Evolutionary conservation across 2,797 vertebrate species (phyloP).

Genomic region (Apogon hyalosoma): DNA sequence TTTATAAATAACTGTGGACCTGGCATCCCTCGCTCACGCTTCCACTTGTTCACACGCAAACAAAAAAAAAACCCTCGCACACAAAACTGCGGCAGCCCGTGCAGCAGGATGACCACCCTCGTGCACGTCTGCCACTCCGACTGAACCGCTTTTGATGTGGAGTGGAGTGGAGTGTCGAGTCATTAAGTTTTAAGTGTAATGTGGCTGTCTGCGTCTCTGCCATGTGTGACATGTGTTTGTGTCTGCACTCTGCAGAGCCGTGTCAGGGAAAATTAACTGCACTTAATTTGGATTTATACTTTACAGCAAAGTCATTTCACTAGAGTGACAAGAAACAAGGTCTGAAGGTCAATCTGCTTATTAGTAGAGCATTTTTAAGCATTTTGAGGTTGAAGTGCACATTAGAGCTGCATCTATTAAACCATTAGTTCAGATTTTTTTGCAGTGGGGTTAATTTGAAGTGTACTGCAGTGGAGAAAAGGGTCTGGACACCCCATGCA

Average conservation of each 20-base stretch:
- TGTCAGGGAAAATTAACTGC: constrained; percentile 64
- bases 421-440: too few relatives aligned
- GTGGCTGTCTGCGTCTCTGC: constrained; percentile 37
- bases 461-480: too few relatives aligned
- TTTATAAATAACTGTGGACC: constrained; percentile 4
- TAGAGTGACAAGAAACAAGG: too few relatives aligned
- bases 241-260: constrained; percentile 61
- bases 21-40: neutral
- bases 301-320: constrained; percentile 6
- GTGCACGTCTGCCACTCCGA: constrained; percentile 51
- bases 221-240: constrained; percentile 56
- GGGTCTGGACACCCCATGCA: too few relatives aligned
- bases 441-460: too few relatives aligned
- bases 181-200: constrained; percentile 62
- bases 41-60: neutral
- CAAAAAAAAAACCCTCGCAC: neutral
- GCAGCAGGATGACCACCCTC: constrained; percentile 32
- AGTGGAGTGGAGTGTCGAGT: constrained; percentile 61
- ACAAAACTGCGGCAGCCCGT: constrained; percentile 22
- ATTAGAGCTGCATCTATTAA: too few relatives aligned
- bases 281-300: constrained; percentile 46
- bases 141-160: constrained; percentile 57
- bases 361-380: too few relatives aligned
- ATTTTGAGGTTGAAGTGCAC: too few relatives aligned
- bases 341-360: too few relatives aligned